phyloP scores from a whole-genome alignment of 2,113 vertebrate species.

The Talpa occidentalis region DNA sequence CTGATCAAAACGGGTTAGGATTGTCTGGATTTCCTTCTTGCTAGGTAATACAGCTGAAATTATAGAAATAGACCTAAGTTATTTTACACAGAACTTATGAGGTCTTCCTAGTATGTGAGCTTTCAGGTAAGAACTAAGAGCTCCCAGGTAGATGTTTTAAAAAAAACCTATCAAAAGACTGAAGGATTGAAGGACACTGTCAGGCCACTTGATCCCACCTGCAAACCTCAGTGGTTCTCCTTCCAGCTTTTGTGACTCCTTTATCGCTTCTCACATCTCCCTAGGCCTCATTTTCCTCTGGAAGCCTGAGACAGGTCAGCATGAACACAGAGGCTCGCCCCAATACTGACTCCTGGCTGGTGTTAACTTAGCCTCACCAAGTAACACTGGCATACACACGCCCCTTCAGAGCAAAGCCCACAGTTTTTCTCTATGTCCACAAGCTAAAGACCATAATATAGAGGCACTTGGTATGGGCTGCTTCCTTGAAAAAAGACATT shows the following conservation, averaged over 20 bases:
- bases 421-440: too few species aligned
- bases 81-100: not conserved
- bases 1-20: constrained; percentile 19
- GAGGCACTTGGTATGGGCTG: not conserved
- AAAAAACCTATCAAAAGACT: not conserved
- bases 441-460: not conserved
- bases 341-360: not conserved
- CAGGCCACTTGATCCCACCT: not conserved
- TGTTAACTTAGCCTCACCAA: not conserved
- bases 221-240: not conserved
- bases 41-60: not conserved
- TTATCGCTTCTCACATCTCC: not conserved
- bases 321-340: not conserved
- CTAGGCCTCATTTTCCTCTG: not conserved
- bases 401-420: too few species aligned
- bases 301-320: not conserved
- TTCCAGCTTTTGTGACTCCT: not conserved
- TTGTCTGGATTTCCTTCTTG: not conserved
- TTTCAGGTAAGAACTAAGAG: not conserved
- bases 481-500: not conserved
- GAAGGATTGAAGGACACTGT: not conserved
- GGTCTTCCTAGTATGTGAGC: not conserved
- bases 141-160: not conserved
- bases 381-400: not conserved
- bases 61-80: not conserved